phyloP scores from a whole-genome alignment of 2,797 vertebrate species.

The Distichodus sexfasciatus region DNA sequence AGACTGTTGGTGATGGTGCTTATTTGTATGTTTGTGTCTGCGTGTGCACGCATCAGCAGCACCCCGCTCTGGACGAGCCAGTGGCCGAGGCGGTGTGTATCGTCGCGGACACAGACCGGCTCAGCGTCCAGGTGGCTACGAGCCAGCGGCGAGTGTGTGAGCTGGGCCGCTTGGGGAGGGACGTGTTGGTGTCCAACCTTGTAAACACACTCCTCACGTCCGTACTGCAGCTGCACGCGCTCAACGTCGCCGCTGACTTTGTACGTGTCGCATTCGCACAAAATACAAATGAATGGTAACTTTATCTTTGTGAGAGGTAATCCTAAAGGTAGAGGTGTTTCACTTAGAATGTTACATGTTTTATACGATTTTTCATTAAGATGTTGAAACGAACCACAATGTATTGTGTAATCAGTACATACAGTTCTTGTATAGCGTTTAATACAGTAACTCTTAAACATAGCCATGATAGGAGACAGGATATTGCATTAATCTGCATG shows the following conservation, averaged over 20 bases:
- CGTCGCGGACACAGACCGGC: conserved; percentile 83
- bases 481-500: neutral
- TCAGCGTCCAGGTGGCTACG: conserved; percentile 81
- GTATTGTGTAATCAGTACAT: too few species aligned
- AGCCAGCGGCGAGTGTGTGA: conserved; percentile 79
- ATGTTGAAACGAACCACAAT: too few species aligned
- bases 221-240: conserved; percentile 79
- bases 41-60: conserved; percentile 58
- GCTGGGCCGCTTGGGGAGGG: conserved; percentile 76
- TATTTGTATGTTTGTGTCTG: neutral
- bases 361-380: too few species aligned
- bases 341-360: too few species aligned
- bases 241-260: conserved; percentile 80
- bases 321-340: too few species aligned
- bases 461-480: too few species aligned
- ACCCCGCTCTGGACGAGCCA: conserved; percentile 83
- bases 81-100: conserved; percentile 84
- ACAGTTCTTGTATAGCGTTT: too few species aligned
- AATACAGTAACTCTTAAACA: too few species aligned
- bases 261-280: too few species aligned
- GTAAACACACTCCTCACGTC: conserved; percentile 80
- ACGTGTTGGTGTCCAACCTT: conserved; percentile 81
- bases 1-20: neutral
- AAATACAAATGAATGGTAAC: too few species aligned
- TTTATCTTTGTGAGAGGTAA: too few species aligned